phyloP scores from a whole-genome alignment of 2,113 vertebrate genomes.

The Atractosteus spatula region DNA sequence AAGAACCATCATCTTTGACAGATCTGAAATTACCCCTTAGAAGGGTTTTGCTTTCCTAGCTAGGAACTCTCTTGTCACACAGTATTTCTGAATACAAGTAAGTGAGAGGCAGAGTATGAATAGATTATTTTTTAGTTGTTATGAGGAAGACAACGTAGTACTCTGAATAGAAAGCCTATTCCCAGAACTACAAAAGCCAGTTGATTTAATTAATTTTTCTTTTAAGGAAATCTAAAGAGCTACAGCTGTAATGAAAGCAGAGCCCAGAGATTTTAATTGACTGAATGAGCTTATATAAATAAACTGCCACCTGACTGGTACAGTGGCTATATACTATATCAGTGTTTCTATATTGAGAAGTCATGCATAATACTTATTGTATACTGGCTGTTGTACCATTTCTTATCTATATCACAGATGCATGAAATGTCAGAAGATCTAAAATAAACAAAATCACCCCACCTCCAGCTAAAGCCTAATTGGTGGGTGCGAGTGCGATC shows the following conservation, averaged over 20 bases:
- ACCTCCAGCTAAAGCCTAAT: too few relatives aligned
- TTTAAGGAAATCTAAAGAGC: neutral
- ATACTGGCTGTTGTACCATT: neutral
- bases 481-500: too few relatives aligned
- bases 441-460: too few relatives aligned
- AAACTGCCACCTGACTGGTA: neutral
- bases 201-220: slow-evolving; percentile 5
- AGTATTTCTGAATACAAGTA: too few relatives aligned
- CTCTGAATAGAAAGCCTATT: neutral
- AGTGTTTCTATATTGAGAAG: neutral
- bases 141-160: too few relatives aligned
- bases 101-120: too few relatives aligned
- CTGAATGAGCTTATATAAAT: neutral
- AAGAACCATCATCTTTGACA: too few relatives aligned
- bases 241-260: neutral
- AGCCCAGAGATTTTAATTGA: neutral
- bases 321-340: neutral
- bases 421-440: neutral
- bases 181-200: neutral
- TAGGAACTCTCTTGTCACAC: too few relatives aligned
- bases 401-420: neutral
- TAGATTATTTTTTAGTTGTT: too few relatives aligned
- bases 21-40: too few relatives aligned
- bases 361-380: neutral
- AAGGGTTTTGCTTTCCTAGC: too few relatives aligned